Evolutionary conservation across 2,888 invertebrate species (phyloP).

Genomic region (Aspidapion aeneum): DNA sequence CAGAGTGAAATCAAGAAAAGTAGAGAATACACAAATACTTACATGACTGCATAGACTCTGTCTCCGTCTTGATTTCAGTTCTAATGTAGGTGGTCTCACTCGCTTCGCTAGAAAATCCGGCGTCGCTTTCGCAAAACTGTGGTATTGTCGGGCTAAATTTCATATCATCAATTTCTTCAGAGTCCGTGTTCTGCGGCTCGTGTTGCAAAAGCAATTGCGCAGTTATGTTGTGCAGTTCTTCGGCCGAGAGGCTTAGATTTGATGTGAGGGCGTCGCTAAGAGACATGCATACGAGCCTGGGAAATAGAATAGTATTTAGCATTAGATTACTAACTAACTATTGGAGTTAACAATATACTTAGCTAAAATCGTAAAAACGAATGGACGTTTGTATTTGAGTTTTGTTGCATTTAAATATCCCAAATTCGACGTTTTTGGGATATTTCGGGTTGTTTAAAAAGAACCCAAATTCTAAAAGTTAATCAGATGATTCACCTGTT

Average conservation of each 20-base stretch:
- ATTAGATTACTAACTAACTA: neutral
- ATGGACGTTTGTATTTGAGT: no score
- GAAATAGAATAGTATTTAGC: conserved; percentile 26
- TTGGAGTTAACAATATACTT: neutral
- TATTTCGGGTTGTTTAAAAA: no score
- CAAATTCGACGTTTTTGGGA: no score
- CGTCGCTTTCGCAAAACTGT: conserved; percentile 43
- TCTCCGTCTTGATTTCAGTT: neutral
- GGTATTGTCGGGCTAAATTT: conserved; percentile 6
- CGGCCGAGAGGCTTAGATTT: conserved; percentile 48
- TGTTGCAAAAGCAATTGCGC: conserved; percentile 47
- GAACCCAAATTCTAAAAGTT: no score
- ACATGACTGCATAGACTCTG: neutral
- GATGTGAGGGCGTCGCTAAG: conserved; percentile 48
- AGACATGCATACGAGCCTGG: conserved; percentile 49
- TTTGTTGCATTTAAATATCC: no score
- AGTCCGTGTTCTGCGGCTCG: conserved; percentile 23
- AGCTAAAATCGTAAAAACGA: no score
- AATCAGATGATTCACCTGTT: no score
- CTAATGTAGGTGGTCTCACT: conserved; percentile 35
- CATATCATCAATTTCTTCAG: conserved; percentile 1
- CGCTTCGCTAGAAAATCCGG: conserved; percentile 45
- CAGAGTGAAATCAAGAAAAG: no score
- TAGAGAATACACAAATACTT: no score
- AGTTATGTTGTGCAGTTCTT: conserved; percentile 49